Base-by-base conservation (phyloP, 2,797 vertebrate species). In the Periparus ater region DNA sequence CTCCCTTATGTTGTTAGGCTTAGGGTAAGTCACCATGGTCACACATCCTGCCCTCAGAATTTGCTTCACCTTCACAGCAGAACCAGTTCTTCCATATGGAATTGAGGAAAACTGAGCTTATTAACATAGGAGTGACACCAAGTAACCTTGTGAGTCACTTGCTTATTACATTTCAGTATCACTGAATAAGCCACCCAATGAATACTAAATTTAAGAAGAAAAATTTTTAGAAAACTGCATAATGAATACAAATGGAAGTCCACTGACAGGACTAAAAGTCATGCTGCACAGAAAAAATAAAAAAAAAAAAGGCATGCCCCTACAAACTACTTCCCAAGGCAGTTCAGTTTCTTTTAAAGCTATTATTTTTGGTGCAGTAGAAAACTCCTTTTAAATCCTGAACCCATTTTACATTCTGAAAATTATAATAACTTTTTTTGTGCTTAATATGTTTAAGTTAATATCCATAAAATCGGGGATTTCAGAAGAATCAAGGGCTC, bases 91-190 rank as follows among this genome's bases (percentile, higher is more conserved):
- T 78, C 38, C 26, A 29, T 16, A 61, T 2, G 8, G 48, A 77
- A 68, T 1, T 58, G 10, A 22, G 53, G 84, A 81, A 91, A 94
- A 47, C 20, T 51, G 53, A 68, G 4, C 11, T 85, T 82, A 67
- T 93, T 84, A 91, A 65, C 13, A 47, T 8, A 78, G 58, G 36
- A 87, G 17, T 61, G 66, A 12, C 21, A 89, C 45, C 17, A 85
- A 68, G 53, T n/a, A 32, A 89, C 73, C 63, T 81, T 91, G 27
- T 76, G 70, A 87, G 9, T 65, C 6, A 5, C 22, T 71, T 93
- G 62, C 71, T 90, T 94, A 80, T 87, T 76, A 34, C 29, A 53
- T 70, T 65, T 91, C 75, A 67, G 13, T 78, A 65, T 71, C 66
- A 67, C 66, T 11, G 29, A 57, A 45, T 30, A 93, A 91, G 40